Percentiles rank a stretch among this genome's conserved stretches.
phyloP scores from a whole-genome alignment of 2,797 vertebrate species.

The Synanceia verrucosa region DNA sequence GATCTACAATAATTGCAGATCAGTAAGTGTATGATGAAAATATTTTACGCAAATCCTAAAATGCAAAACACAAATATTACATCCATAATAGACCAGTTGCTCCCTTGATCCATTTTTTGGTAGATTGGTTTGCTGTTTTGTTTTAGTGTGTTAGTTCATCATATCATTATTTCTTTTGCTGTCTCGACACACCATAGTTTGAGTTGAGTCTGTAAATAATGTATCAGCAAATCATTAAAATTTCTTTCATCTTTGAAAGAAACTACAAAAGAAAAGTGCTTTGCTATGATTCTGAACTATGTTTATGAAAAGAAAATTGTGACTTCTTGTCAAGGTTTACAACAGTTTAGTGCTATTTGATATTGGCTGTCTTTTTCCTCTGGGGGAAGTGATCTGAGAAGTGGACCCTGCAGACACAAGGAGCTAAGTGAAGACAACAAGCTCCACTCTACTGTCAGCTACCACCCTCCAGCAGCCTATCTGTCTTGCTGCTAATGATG shows the following conservation, averaged over 20 bases:
- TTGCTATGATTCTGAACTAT: constrained; percentile 1
- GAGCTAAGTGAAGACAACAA: constrained; percentile 71
- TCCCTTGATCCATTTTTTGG: neutral
- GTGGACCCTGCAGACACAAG: constrained; percentile 52
- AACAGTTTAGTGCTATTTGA: constrained; percentile 52
- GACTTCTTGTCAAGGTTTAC: constrained; percentile 19
- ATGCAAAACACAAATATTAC: neutral
- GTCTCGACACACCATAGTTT: neutral
- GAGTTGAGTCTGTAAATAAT: constrained; percentile 1
- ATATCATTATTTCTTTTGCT: neutral
- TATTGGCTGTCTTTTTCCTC: constrained; percentile 47
- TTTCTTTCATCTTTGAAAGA: neutral
- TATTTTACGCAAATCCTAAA: neutral
- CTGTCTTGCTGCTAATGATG: constrained; percentile 57
- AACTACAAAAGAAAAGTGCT: neutral
- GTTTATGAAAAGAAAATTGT: constrained; percentile 6
- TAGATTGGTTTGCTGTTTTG: neutral
- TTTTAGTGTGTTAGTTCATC: neutral
- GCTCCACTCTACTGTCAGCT: constrained; percentile 49
- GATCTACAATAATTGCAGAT: neutral
- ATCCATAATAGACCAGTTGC: neutral
- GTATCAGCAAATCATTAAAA: constrained; percentile 2
- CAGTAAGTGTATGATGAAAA: neutral
- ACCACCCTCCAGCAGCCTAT: constrained; percentile 51
- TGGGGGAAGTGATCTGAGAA: constrained; percentile 48